Base-by-base conservation (phyloP, 2,113 vertebrate genomes). In the Leucoraja erinaceus region DNA sequence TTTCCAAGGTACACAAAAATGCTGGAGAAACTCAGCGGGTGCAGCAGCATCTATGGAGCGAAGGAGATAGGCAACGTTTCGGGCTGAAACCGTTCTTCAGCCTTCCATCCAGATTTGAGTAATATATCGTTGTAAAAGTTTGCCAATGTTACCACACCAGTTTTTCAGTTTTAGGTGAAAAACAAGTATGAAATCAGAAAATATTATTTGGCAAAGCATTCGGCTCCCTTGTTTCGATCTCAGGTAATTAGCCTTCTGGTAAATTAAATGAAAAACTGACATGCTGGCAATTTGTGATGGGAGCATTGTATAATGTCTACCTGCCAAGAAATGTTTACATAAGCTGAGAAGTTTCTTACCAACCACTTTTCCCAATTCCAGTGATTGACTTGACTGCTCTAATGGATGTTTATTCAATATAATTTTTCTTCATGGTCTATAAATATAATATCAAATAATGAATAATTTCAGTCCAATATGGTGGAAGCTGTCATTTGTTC, bases 281-380 rank as follows among this genome's bases (percentile, higher is more conserved):
- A 16, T 86, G 28, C 25, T 7, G 61, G 59, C 12, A 31, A 63
- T 63, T 88, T 88, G 12, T 88, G 11, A 66, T 18, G 59, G 59
- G 28, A 66, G 28, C 28, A 61, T 18, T 61, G 28, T 63, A 22
- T 54, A 63, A 12, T 66, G 4, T 61, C 7, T 63, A 28, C 28
- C n/a, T 88, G 83, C 83, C 83, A 66, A 88, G 7, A 63, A 31
- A 88, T 88, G 14, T 88, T 88, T 12, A 31, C 83, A 66, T 33
- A 14, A 14, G 11, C 25, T 83, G 47, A 83, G 20, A 84, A 84
- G 10, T 59, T 84, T 10, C 54, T 5, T 81, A 6, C 12, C 47
- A 16, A 61, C 56, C 81, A 86, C 59, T 86, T 5, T 25, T 86
- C 25, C 11, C 14, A 25, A 86, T 86, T 86, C 25, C 56, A 61